Conservation (phyloP, 2,797 vertebrate species). For the Podargus strigoides region DNA sequence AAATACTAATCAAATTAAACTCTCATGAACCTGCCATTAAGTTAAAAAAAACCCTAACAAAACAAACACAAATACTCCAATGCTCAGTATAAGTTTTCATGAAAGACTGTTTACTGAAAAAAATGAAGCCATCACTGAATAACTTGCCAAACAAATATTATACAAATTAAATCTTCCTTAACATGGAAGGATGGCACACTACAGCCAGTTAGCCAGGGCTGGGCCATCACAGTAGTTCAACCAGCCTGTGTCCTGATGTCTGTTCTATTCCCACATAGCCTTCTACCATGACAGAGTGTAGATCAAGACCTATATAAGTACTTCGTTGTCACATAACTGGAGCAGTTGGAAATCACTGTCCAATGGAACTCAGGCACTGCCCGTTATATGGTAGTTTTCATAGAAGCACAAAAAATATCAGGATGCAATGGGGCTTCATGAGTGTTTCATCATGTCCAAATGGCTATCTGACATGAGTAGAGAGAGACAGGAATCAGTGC, state of each 20-base stretch:
- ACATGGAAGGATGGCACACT: not conserved
- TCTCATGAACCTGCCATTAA: not conserved
- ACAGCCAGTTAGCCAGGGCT: not conserved
- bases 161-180: not conserved
- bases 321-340: not conserved
- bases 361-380: not conserved
- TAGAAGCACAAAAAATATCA: not conserved
- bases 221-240: not conserved
- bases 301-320: not conserved
- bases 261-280: rapidly evolving
- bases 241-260: not conserved
- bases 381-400: not conserved
- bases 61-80: not conserved
- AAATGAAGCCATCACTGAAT: not conserved
- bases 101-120: not conserved
- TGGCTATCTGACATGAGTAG: not conserved
- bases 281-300: not conserved
- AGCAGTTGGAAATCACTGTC: not conserved
- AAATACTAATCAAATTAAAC: not conserved
- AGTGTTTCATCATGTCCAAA: not conserved
- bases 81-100: not conserved
- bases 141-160: not conserved
- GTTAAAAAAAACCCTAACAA: not conserved
- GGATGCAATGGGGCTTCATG: rapidly evolving
- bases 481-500: not conserved